Evolutionary conservation across 2,888 invertebrate genomes (phyloP).

Genomic region (Drosophila rellima): DNA sequence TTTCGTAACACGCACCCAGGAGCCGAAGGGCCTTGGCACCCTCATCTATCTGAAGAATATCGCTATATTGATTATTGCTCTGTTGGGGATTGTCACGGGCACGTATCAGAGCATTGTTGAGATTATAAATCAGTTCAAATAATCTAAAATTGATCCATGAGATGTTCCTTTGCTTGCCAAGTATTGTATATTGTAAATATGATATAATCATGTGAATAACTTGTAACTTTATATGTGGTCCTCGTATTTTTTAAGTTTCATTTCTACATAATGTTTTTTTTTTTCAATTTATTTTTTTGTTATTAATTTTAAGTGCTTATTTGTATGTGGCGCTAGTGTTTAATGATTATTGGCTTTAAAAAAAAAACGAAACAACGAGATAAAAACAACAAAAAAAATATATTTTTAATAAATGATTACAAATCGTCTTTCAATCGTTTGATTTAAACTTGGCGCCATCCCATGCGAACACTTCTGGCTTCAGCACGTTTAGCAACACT

Average conservation of each 20-base stretch:
- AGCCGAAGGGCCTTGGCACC: conserved; percentile 86
- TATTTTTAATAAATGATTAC: conserved; percentile 67
- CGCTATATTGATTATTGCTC: conserved; percentile 89
- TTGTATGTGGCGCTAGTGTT: conserved; percentile 51
- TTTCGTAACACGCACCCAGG: conserved; percentile 89
- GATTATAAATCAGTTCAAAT: conserved; percentile 85
- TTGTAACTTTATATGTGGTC: conserved; percentile 45
- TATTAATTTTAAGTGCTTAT: conserved; percentile 56
- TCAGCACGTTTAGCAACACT: conserved; percentile 29
- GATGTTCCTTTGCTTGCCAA: conserved; percentile 40
- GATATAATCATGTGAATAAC: conserved; percentile 55
- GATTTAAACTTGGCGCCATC: conserved; percentile 31
- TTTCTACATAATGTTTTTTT: conserved; percentile 40
- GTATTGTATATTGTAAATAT: conserved; percentile 58
- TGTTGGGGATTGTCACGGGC: conserved; percentile 91
- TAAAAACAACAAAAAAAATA: conserved; percentile 27
- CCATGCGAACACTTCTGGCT: neutral
- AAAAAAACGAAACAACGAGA: conserved; percentile 31
- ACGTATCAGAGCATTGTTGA: conserved; percentile 90
- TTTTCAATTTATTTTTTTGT: conserved; percentile 31
- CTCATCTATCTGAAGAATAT: conserved; percentile 88
- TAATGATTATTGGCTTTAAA: conserved; percentile 38
- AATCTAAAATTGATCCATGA: conserved; percentile 32
- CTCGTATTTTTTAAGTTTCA: conserved; percentile 53
- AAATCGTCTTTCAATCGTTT: conserved; percentile 21